phyloP scores from a whole-genome alignment of 2,113 vertebrate species.

The Nibea coibor region DNA sequence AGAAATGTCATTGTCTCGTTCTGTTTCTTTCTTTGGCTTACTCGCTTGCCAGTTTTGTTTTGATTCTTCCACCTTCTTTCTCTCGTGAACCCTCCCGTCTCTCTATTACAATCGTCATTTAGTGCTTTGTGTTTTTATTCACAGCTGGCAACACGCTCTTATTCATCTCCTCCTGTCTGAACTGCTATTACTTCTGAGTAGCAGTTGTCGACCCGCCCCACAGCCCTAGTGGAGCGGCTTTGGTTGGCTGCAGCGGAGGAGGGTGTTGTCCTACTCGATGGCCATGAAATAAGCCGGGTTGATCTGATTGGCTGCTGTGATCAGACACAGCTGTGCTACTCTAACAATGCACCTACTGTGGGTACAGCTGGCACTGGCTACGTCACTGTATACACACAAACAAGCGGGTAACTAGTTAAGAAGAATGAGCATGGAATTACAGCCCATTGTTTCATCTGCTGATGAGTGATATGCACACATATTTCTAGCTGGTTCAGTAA shows the following conservation, averaged over 20 bases:
- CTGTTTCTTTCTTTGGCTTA: neutral
- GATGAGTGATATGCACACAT: neutral
- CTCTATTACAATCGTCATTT: neutral
- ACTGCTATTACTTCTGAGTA: slow-evolving; percentile 8
- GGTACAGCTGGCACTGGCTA: slow-evolving; percentile 24
- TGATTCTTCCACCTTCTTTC: neutral
- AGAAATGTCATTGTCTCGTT: neutral
- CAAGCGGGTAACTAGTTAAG: slow-evolving; percentile 9
- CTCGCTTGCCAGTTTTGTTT: neutral
- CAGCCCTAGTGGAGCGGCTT: neutral
- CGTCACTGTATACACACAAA: slow-evolving; percentile 19
- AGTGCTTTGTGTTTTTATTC: slow-evolving; percentile 5
- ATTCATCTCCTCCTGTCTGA: slow-evolving; percentile 14
- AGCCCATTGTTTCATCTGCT: slow-evolving; percentile 8
- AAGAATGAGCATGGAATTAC: neutral
- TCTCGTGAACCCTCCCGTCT: neutral
- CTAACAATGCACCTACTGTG: slow-evolving; percentile 54
- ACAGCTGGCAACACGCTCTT: neutral
- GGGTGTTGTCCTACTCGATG: neutral
- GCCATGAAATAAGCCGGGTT: neutral
- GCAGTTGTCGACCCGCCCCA: slow-evolving; percentile 2
- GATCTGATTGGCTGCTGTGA: slow-evolving; percentile 54
- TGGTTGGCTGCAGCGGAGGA: slow-evolving; percentile 12
- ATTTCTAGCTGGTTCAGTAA: neutral
- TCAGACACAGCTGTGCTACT: slow-evolving; percentile 50